These are phyloP conservation scores for Dastarcus helophoroides DNA, from an alignment of 2,888 invertebrate species.

Conservation along the genomic window DNA sequence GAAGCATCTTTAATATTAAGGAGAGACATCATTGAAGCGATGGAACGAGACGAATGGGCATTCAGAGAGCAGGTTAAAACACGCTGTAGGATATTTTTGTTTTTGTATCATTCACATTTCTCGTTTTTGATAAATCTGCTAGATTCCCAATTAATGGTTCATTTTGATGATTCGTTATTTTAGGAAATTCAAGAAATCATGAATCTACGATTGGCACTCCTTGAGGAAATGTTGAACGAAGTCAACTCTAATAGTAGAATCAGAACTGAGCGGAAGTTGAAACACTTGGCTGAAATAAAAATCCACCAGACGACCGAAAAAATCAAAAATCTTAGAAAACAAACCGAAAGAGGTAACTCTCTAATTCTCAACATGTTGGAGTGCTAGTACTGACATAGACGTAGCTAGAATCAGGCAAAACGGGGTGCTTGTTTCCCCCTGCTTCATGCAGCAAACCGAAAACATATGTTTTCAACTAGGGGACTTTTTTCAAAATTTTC, in stretches of 20 bases:
- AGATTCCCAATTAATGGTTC: too few species aligned
- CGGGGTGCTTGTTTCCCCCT: too few species aligned
- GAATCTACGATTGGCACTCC: slow-evolving; percentile 53
- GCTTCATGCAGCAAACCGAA: too few species aligned
- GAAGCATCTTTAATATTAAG: slow-evolving; percentile 47
- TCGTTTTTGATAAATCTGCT: too few species aligned
- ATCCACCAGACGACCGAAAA: slow-evolving; percentile 45
- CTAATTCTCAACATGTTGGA: too few species aligned
- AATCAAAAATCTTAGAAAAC: slow-evolving; percentile 43
- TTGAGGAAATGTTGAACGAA: slow-evolving; percentile 50
- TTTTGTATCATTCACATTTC: too few species aligned
- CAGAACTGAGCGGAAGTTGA: slow-evolving; percentile 40
- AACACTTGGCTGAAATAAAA: slow-evolving; percentile 41
- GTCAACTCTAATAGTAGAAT: slow-evolving; percentile 39
- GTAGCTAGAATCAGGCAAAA: too few species aligned
- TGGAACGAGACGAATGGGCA: slow-evolving; percentile 75
- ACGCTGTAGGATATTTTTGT: too few species aligned
- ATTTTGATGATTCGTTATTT: slow-evolving; percentile 6
- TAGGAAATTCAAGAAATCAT: slow-evolving; percentile 63
- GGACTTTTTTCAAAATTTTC: too few species aligned
- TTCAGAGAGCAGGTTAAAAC: slow-evolving; percentile 63
- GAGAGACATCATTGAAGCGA: slow-evolving; percentile 57
- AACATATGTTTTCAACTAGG: too few species aligned
- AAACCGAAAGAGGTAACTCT: slow-evolving; percentile 45
- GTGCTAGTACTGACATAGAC: too few species aligned